phyloP scores from a whole-genome alignment of 1,140 invertebrate genomes.

The Chironomus striatipennis region DNA sequence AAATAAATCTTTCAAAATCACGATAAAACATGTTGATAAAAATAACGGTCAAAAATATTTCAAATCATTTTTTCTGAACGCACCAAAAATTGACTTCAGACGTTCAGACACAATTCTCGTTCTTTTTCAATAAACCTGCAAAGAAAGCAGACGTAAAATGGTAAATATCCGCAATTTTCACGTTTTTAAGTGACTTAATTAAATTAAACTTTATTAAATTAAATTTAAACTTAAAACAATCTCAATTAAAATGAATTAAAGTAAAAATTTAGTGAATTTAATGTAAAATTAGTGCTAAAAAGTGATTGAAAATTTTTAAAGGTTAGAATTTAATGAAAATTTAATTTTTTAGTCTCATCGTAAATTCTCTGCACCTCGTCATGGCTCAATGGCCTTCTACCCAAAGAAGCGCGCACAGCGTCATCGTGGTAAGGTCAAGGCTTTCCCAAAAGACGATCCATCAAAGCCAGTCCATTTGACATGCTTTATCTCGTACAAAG shows the following conservation, averaged over 20 bases:
- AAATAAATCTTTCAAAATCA: neutral
- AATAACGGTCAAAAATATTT: neutral
- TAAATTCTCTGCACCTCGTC: slow-evolving; percentile 98
- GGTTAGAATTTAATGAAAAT: slow-evolving; percentile 25
- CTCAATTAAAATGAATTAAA: too few relatives aligned
- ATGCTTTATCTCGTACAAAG: slow-evolving; percentile 96
- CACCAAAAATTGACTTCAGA: neutral
- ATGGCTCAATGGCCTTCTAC: slow-evolving; percentile 99
- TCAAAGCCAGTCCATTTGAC: slow-evolving; percentile 96
- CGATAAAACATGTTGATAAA: neutral
- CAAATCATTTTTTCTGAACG: neutral
- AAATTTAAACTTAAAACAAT: too few relatives aligned
- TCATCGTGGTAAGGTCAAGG: slow-evolving; percentile 98
- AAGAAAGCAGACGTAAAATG: slow-evolving; percentile 6
- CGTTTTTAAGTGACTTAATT: neutral
- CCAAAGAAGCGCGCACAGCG: slow-evolving; percentile 93
- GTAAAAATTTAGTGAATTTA: neutral
- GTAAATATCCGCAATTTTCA: neutral
- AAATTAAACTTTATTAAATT: neutral
- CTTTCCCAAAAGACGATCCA: slow-evolving; percentile 98
- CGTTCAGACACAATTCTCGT: neutral
- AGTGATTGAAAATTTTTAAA: neutral
- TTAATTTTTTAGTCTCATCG: slow-evolving; percentile 84
- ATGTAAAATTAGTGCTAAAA: neutral
- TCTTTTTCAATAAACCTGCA: neutral